Percentiles rank a stretch among this genome's conserved stretches.
phyloP scores from a whole-genome alignment of 2,797 vertebrate genomes.

The Geotrypetes seraphini region DNA sequence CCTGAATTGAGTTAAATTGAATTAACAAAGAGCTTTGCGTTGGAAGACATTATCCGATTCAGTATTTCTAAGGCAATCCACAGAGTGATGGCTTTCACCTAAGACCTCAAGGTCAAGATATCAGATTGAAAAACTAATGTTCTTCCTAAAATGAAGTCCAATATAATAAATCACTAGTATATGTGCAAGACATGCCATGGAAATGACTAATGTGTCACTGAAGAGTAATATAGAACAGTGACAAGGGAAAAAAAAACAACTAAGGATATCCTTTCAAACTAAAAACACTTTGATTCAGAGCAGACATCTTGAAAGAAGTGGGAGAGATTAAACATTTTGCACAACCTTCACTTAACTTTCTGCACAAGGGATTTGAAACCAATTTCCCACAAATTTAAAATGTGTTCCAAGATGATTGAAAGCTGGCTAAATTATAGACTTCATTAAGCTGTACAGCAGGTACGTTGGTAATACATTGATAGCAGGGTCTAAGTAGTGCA shows the following conservation, averaged over 20 bases:
- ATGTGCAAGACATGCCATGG: constrained; percentile 13
- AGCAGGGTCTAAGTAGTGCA: no score
- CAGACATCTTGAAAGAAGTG: constrained; percentile 17
- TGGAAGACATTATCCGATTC: constrained; percentile 28
- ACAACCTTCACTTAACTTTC: no score
- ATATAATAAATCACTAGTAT: constrained; percentile 26
- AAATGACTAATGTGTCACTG: constrained; percentile 26
- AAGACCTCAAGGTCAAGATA: constrained; percentile 33
- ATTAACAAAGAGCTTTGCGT: constrained; percentile 27
- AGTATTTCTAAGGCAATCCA: constrained; percentile 38
- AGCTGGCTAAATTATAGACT: no score
- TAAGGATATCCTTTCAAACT: constrained; percentile 27
- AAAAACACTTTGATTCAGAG: constrained; percentile 32
- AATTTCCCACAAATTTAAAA: no score
- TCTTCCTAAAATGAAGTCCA: constrained; percentile 27
- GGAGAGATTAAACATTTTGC: no score
- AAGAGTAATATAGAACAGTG: constrained; percentile 27
- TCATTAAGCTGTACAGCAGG: no score
- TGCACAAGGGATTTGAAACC: no score
- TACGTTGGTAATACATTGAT: no score
- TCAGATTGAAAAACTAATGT: constrained; percentile 35
- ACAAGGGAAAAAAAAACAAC: constrained; percentile 45
- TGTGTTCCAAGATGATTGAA: no score
- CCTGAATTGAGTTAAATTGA: constrained; percentile 17
- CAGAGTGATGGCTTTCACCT: constrained; percentile 34